Evolutionary conservation across 2,888 invertebrate genomes (phyloP).

Genomic region (Drosophila macrospina): DNA sequence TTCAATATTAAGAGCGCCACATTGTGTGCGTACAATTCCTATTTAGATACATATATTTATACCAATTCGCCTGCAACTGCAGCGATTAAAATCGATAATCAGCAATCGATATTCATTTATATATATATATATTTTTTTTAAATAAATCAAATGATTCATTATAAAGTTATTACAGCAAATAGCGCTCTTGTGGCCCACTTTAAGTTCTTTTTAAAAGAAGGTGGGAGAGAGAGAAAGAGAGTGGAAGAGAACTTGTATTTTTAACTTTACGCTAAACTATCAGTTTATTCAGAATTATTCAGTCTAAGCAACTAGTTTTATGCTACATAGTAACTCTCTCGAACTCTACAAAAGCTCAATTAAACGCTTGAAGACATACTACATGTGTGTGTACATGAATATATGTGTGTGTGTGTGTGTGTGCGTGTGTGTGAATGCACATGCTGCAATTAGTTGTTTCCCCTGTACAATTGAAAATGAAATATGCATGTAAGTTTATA

Average conservation of each 20-base stretch:
- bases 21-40: too few relatives aligned
- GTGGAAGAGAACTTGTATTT: not conserved
- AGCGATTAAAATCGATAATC: not conserved
- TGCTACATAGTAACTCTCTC: slow-evolving; percentile 6
- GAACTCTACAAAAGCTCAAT: slow-evolving; percentile 29
- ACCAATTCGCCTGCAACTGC: slow-evolving; percentile 3
- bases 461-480: slow-evolving; percentile 6
- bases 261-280: not conserved
- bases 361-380: slow-evolving; percentile 1
- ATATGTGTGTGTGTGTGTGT: not conserved
- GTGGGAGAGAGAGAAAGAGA: not conserved
- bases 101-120: not conserved
- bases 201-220: not conserved
- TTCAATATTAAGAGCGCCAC: slow-evolving; percentile 3
- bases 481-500: not conserved
- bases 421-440: not conserved
- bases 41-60: slow-evolving; percentile 8
- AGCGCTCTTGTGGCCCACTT: not conserved
- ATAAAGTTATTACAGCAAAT: not conserved
- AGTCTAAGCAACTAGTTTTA: not conserved
- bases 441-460: slow-evolving; percentile 32
- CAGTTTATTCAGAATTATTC: not conserved
- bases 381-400: not conserved
- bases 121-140: too few relatives aligned
- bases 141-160: not conserved